Evolutionary conservation across 2,797 vertebrate genomes (phyloP), one percentile per base, ranked within the genome.

Genomic region (Melanotaenia parkinsoni): DNA sequence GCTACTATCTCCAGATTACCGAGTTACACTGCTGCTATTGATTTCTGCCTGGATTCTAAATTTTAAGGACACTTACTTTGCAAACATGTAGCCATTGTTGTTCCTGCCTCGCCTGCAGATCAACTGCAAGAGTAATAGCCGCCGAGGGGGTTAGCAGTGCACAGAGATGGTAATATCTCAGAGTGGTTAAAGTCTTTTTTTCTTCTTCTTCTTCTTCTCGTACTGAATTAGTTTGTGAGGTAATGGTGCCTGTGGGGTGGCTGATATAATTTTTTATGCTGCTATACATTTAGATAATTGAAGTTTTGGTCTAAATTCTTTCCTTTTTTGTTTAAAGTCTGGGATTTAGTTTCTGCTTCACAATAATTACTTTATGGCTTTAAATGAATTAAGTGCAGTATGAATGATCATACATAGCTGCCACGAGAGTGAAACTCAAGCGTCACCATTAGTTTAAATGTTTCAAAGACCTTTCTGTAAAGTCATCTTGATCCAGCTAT

Each of bases 31-130:
- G 58, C 76, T 84, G 78, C 84, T 88, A 92, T 92, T 77, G 91
- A 93, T 91, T 91, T 87, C 85, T 90, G 78, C 88, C 90, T 66
- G 54, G 76, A 77, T 81, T 91, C 81, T 89, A 89, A 91, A 93
- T 91, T 89, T 92, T 89, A 88, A 85, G 83, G 85, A 88, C 82
- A 85, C 88, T 91, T 86, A 79, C 81, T 87, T 85, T 87, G 86
- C 84, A 91, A 92, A 92, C 86, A 85, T 84, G 82, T 65, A 77
- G 63, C 79, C 74, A 83, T 89, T 90, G 89, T 92, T 89, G 79
- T 84, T 81, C 85, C 86, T 89, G 88, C 88, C 90, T 89, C 86
- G 88, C 82, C 90, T 92, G 90, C 88, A 90, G 85, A 91, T 89
- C 78, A 75, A 75, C 82, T 62, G 76, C 84, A 83, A 87, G 84